Base-by-base conservation (phyloP, 2,888 invertebrate genomes). In the Pammene fasciana region DNA sequence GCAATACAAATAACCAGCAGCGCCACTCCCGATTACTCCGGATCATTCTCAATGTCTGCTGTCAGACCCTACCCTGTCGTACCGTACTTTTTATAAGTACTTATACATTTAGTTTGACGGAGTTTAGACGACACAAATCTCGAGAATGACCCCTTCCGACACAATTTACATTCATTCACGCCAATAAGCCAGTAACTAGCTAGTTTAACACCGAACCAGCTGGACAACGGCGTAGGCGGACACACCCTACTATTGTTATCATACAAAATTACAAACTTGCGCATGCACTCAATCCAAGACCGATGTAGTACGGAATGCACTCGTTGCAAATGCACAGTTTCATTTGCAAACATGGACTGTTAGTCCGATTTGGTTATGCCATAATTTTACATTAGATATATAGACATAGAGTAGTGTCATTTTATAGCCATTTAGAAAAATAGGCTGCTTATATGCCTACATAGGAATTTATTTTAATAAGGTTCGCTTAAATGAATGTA, bases 241-340 rank as follows among this genome's bases (percentile, higher is more conserved):
- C 64, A 56, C 38, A 26, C 57, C 45, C 45, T 57, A 46, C 68
- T 59, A 68, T 68, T 68, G 68, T 68, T 50, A 18, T 56, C 6
- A 8, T 14, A 45, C 64, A 56, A 68, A 64, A 50, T 52, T 14
- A 45, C 64, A 56, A 68, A 64, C 57, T 52, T 68, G 45, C 50
- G 26, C n/a, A 8, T 65, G 45, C 64, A 55, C 8, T 26, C 41
- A 6, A 62, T 52, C 18, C 8, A 26, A 41, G 5, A 48, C 43
- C 10, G 10, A 43, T 43, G n/a, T 11, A 43, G 1, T 43, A 13
- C 11, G 11, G 14, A 55, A 50, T 43, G 26, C 41, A 10, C 8
- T 8, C 11, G 8, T 59, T 59, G 18, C 48, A 48, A 62, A 18
- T 46, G 61, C 61, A 59, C 48, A 18, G 18, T n/a, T 65, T 45